A percentile compares a stretch with the other conserved stretches of the same genome.
phyloP scores from a whole-genome alignment of 2,113 vertebrate species.

The Paedocypris sp. region DNA sequence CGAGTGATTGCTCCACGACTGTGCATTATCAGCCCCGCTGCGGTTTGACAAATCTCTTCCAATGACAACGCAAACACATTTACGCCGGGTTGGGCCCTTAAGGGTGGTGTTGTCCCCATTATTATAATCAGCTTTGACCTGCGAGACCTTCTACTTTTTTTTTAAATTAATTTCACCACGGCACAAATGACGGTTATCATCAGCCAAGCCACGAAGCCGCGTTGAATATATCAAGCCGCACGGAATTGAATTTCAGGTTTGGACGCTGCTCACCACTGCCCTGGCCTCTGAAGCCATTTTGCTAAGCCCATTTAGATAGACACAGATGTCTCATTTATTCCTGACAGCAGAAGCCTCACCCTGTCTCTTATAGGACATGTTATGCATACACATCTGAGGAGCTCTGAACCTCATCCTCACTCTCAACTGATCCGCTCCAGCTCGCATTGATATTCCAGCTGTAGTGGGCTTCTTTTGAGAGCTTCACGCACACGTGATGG shows the following conservation, averaged over 20 bases:
- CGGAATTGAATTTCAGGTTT: constrained; percentile 21
- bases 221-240: constrained; percentile 20
- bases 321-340: constrained; percentile 26
- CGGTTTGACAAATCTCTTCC: background rate
- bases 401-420: background rate
- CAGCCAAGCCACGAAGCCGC: constrained; percentile 7
- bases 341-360: constrained; percentile 1
- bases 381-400: constrained; percentile 9
- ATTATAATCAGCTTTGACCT: constrained; percentile 8
- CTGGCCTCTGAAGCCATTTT: constrained; percentile 20
- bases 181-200: constrained; percentile 16
- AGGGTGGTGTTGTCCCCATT: background rate
- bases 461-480: background rate
- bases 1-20: background rate
- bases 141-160: background rate
- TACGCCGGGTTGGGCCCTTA: background rate
- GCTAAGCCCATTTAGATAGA: constrained; percentile 24
- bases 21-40: constrained; percentile 1
- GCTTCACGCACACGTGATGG: too few relatives aligned
- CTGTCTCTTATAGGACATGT: constrained; percentile 16
- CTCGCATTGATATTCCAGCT: background rate
- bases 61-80: background rate
- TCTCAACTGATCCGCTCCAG: background rate
- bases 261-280: constrained; percentile 11
- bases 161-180: constrained; percentile 31